Percentiles rank a stretch among this genome's conserved stretches.
Evolutionary conservation across 2,888 invertebrate species (phyloP).

Genomic region (Eupeodes luniger): DNA sequence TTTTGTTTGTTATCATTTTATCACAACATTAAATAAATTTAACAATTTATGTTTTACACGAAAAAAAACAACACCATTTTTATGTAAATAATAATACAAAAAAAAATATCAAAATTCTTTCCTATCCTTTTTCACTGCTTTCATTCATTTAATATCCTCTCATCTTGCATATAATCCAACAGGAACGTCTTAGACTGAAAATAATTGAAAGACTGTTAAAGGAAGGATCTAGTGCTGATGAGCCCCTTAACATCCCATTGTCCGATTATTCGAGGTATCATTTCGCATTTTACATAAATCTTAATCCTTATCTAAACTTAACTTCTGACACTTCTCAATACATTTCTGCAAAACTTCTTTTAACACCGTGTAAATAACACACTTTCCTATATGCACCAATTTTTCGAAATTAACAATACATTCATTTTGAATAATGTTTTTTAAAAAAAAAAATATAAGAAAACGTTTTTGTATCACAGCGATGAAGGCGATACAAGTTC

Average conservation of each 20-base stretch:
- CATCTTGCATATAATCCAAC: constrained; percentile 77
- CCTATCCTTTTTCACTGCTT: constrained; percentile 16
- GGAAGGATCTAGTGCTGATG: constrained; percentile 94
- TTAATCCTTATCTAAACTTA: not conserved
- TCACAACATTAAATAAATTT: not conserved
- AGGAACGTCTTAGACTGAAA: constrained; percentile 91
- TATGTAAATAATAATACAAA: not conserved
- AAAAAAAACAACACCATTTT: too few species aligned
- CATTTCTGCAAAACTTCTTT: not conserved
- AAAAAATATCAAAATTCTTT: constrained; percentile 40
- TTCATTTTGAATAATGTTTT: not conserved
- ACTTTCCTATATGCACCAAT: not conserved
- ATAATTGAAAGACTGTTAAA: constrained; percentile 91
- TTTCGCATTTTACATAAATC: constrained; percentile 16
- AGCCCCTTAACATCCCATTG: constrained; percentile 93
- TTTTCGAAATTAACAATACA: constrained; percentile 34
- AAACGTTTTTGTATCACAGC: constrained; percentile 83
- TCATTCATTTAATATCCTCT: constrained; percentile 50
- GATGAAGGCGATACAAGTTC: constrained; percentile 92
- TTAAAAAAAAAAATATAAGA: not conserved
- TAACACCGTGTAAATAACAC: not conserved
- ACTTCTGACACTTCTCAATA: not conserved
- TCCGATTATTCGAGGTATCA: constrained; percentile 94
- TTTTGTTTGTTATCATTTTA: constrained; percentile 21
- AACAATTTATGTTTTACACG: not conserved